Conservation (phyloP, 1,140 invertebrate species). For the Teleogryllus occipitalis region DNA sequence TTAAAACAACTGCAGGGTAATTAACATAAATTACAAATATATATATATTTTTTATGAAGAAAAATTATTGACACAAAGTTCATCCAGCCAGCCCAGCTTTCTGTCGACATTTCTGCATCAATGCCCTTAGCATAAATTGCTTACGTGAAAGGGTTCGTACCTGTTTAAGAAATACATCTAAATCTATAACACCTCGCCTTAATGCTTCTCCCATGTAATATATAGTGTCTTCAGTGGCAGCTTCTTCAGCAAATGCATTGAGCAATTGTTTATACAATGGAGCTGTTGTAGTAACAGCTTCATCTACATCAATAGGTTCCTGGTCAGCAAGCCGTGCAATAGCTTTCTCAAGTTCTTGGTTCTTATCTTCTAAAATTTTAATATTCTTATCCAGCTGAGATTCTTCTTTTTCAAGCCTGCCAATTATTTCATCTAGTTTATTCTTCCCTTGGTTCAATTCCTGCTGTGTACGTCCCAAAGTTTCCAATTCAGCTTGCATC, state of each 20-base stretch:
- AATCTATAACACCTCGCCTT: conserved; percentile 82
- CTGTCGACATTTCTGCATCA: conserved; percentile 94
- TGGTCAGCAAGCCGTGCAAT: conserved; percentile 68
- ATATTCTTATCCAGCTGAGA: conserved; percentile 78
- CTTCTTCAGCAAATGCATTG: conserved; percentile 94
- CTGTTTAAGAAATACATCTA: conserved; percentile 95
- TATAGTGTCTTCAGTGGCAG: conserved; percentile 95
- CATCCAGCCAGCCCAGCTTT: conserved; percentile 74
- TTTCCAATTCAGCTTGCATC: conserved; percentile 85
- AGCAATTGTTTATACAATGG: conserved; percentile 95
- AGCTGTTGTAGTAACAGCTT: conserved; percentile 91
- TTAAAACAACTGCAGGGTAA: too few relatives aligned
- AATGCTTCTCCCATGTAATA: conserved; percentile 97
- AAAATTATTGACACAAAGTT: neutral
- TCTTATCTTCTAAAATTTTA: conserved; percentile 71
- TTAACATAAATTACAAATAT: too few relatives aligned
- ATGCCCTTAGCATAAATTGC: conserved; percentile 90
- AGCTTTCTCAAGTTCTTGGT: conserved; percentile 74
- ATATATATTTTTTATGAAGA: too few relatives aligned
- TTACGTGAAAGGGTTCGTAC: conserved; percentile 87
- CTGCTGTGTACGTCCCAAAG: conserved; percentile 75
- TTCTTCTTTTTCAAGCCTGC: conserved; percentile 74
- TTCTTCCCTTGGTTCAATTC: conserved; percentile 80
- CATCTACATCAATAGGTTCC: conserved; percentile 84
- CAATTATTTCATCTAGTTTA: conserved; percentile 75